Conservation (phyloP, 2,888 invertebrate genomes). For the Temnothorax unifasciatus region DNA sequence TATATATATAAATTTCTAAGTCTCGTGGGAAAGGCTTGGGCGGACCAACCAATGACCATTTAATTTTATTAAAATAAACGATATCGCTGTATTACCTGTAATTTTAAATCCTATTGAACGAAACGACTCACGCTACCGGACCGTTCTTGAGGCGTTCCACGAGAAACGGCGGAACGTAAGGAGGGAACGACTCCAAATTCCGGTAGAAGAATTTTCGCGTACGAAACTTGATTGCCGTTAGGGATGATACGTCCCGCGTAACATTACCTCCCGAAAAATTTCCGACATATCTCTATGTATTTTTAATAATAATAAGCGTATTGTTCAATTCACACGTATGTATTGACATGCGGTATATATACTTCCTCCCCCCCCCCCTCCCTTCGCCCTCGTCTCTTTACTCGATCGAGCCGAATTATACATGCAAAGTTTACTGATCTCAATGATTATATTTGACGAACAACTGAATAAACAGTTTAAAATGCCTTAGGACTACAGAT, state of each 20-base stretch:
- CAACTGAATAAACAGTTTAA: neutral
- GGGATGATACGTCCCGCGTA: neutral
- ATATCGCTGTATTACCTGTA: constrained; percentile 54
- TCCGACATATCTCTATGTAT: constrained; percentile 47
- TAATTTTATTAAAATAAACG: constrained; percentile 43
- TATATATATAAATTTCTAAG: constrained; percentile 33
- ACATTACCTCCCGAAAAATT: constrained; percentile 39
- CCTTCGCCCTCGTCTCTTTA: neutral
- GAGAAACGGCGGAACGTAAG: neutral
- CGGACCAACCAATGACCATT: constrained; percentile 53
- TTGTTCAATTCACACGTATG: constrained; percentile 29
- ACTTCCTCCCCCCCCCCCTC: neutral
- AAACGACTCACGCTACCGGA: constrained; percentile 9
- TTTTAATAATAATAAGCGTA: constrained; percentile 51
- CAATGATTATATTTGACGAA: constrained; percentile 15
- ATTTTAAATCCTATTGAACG: constrained; percentile 52
- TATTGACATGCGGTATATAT: neutral
- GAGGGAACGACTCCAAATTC: neutral
- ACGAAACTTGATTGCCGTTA: constrained; percentile 7
- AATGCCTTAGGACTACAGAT: neutral
- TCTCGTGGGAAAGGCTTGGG: constrained; percentile 37
- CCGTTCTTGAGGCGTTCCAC: neutral
- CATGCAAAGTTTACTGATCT: neutral
- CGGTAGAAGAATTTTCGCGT: neutral
- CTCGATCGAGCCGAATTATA: neutral